Evolutionary conservation across 1,140 invertebrate genomes (phyloP).

Genomic region (Drosophila ironensis): DNA sequence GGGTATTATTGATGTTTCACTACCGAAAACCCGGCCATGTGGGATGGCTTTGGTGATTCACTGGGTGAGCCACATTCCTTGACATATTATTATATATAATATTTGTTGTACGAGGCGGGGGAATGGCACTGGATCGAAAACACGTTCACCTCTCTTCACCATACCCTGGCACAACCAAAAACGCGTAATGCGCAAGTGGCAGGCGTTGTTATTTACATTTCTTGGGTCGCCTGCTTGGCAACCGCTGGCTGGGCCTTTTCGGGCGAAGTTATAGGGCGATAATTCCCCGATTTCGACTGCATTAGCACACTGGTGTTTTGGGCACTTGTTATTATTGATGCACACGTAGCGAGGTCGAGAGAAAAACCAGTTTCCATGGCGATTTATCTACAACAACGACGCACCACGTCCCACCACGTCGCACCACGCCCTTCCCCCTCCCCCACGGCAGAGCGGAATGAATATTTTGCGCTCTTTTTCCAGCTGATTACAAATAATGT

Average conservation of each 20-base stretch:
- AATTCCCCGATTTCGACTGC: constrained; percentile 25
- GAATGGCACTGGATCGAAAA: constrained; percentile 9
- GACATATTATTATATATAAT: constrained; percentile 5
- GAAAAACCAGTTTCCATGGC: constrained; percentile 48
- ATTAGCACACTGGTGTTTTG: constrained; percentile 17
- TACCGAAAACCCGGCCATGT: neutral
- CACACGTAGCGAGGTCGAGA: constrained; percentile 64
- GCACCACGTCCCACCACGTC: neutral
- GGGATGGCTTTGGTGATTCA: constrained; percentile 20
- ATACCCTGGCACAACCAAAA: constrained; percentile 38
- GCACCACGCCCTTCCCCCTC: constrained; percentile 28
- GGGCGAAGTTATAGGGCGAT: constrained; percentile 25
- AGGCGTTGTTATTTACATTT: constrained; percentile 32
- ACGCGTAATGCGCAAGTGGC: constrained; percentile 29
- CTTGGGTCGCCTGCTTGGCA: constrained; percentile 24
- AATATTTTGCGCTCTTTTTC: constrained; percentile 31
- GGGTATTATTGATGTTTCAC: constrained; percentile 12
- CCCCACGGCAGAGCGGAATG: constrained; percentile 15
- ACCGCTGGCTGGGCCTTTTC: constrained; percentile 29
- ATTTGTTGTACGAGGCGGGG: constrained; percentile 27
- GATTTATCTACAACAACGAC: constrained; percentile 19
- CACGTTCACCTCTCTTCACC: constrained; percentile 35
- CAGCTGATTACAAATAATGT: constrained; percentile 37
- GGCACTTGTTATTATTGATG: constrained; percentile 44
- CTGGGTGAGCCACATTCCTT: constrained; percentile 17